Base-by-base conservation (phyloP, 2,113 vertebrate genomes). In the Otocyon megalotis region DNA sequence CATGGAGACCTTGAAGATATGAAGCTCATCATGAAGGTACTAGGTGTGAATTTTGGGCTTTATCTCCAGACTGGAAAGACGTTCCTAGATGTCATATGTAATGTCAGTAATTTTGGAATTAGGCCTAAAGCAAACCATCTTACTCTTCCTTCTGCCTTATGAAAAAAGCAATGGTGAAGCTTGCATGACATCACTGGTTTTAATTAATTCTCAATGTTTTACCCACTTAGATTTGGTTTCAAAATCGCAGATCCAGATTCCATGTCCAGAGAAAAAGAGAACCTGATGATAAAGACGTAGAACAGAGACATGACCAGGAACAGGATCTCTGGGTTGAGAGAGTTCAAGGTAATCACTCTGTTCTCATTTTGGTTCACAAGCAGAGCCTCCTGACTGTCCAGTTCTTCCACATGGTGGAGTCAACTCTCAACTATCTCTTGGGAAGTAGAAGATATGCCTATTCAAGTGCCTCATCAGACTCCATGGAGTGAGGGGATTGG, bases 171-270 rank as follows among this genome's bases (percentile, higher is more conserved):
- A 3, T 24, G 48, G 24, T 30, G 76, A 88, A 28, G 19, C 35
- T n/a, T 5, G 1, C 5, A 8, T 20, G 30, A 15, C 19, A 26
- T 76, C 28, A 15, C 1, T n/a, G 63, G 19, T 48, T 91, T 56
- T 22, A n/a, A 67, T 4, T 48, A 79, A 32, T 11, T 93, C 9
- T 87, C 16, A 54, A 48, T 91, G 69, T 63, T 83, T 83, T 83
- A n/a, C 10, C 8, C 35, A 56, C 65, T 60, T n/a, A 96, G 92
- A 77, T 65, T 63, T 92, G 94, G 92, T 96, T 97, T 92, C 81
- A 97, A 37, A 94, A 96, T 48, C 62, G 43, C 50, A 94, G 92
- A 77, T 82, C 43, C 58, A 86, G 53, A 76, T 63, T 58, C 1
- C 3, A 2, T 11, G 2, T 5, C 20, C 74, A 65, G 35, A 79